Percentiles rank a stretch among this genome's conserved stretches.
Conservation (phyloP, 1,140 invertebrate genomes). For the Semibalanus balanoides region DNA sequence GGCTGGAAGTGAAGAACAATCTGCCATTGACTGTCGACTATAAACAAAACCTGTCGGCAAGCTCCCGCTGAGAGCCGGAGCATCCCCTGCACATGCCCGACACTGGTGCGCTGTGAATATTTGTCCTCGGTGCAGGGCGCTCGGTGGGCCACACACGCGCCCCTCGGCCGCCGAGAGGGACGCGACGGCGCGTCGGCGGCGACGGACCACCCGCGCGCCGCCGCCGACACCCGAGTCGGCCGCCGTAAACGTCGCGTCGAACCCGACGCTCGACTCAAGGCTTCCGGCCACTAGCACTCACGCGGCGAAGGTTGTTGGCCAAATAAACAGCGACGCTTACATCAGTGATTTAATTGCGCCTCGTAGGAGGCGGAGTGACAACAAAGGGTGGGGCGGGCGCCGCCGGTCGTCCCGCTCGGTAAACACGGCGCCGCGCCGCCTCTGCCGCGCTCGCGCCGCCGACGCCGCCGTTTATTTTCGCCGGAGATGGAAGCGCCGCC, state of each 20-base stretch:
- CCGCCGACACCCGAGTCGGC: not conserved
- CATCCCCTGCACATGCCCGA: no score
- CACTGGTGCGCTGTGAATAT: no score
- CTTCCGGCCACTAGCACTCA: constrained; percentile 1
- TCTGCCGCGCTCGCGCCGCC: not conserved
- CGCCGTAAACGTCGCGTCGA: not conserved
- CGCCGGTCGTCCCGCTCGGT: not conserved
- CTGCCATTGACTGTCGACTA: not conserved
- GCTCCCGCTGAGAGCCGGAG: not conserved
- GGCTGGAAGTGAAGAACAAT: not conserved
- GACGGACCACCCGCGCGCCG: not conserved
- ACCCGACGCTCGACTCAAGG: not conserved
- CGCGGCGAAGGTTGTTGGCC: not conserved
- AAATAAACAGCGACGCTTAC: not conserved
- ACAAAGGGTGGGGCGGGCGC: not conserved
- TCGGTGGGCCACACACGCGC: not conserved
- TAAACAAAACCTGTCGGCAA: not conserved
- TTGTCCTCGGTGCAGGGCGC: no score
- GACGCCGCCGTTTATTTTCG: not conserved
- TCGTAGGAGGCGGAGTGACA: constrained; percentile 1
- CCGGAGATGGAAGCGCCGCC: not conserved
- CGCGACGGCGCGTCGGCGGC: not conserved
- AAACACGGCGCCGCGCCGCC: not conserved
- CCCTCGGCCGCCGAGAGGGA: no score
- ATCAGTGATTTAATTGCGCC: not conserved